A percentile compares a stretch with the other conserved stretches of the same genome.
Conservation (phyloP, 2,888 invertebrate species). For the Helleia helle region DNA sequence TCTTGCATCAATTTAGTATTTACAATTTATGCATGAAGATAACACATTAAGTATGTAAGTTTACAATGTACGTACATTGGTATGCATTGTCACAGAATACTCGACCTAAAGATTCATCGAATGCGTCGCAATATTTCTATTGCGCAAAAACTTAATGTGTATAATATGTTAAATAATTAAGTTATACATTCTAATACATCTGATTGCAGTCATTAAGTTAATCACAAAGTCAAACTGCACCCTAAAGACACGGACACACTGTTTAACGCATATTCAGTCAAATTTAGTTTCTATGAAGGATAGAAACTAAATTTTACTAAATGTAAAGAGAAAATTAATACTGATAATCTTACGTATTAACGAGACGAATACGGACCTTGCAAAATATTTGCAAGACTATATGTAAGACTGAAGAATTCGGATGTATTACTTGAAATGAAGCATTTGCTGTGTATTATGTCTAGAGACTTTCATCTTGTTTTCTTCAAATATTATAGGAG, state of each 20-base stretch:
- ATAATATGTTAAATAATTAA: constrained; percentile 3
- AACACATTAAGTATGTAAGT: constrained; percentile 2
- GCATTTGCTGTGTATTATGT: too few species aligned
- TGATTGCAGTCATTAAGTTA: background rate
- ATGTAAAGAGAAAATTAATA: too few species aligned
- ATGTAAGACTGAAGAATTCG: too few species aligned
- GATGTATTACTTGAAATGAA: too few species aligned
- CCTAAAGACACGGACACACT: background rate
- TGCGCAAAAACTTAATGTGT: background rate
- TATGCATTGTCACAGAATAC: constrained; percentile 2
- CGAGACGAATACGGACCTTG: too few species aligned
- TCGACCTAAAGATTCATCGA: background rate
- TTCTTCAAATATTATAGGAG: too few species aligned
- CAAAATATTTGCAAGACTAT: too few species aligned
- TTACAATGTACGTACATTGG: background rate
- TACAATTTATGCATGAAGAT: background rate
- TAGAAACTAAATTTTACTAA: too few species aligned
- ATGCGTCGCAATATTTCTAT: background rate
- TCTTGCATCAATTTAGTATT: background rate
- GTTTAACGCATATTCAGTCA: too few species aligned
- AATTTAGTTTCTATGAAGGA: too few species aligned
- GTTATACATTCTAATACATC: background rate
- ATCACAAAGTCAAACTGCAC: background rate
- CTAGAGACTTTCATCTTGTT: too few species aligned
- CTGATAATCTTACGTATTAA: too few species aligned